Base-by-base conservation (phyloP, 1,140 invertebrate species). In the Eufriesea mexicana region DNA sequence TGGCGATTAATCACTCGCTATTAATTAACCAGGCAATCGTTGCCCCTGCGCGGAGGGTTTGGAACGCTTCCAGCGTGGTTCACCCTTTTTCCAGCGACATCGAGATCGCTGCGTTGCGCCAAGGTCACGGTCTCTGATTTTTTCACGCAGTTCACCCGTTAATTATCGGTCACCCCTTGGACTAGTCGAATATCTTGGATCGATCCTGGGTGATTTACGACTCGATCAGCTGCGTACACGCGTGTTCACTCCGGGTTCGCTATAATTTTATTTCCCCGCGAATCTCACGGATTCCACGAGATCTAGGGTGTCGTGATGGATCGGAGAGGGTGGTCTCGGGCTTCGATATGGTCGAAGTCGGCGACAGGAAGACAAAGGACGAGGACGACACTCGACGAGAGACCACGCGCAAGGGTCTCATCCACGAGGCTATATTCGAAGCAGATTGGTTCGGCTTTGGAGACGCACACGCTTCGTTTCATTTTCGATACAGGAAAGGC, bases 1-100 rank as follows among this genome's bases (percentile, higher is more conserved):
- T 71, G 82, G 86, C 90, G 91, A 92, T 93, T 92, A 93, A 91
- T 92, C 91, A 92, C 87, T 88, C 84, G 84, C 90, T 92, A 92
- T 92, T 92, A 93, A 92, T 93, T 92, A 92, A 91, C 91, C 87
- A 81, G 86, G 84, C 57, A 90, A 90, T 92, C 88, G 85, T 62
- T 82, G 55, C 9, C 9, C 57, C 14, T 20, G 79, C 20, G 62
- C n/a, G 49, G 70, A 54, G 28, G 7, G 64, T 67, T 35, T 59
- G 49, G 23, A 61, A 20, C 45, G 25, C 10, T 70, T 77, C 72
- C 47, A 77, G 12, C 62, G 20, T 18, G 6, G 35, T 16, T 54
- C 42, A 45, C 42, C 70, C 68, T 2, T 62, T n/a, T 16, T n/a
- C 18, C 8, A 12, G 68, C 12, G 25, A 25, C 23, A 25, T 16